Evolutionary conservation across 2,888 invertebrate genomes (phyloP).

Genomic region (Chouioia cunea): DNA sequence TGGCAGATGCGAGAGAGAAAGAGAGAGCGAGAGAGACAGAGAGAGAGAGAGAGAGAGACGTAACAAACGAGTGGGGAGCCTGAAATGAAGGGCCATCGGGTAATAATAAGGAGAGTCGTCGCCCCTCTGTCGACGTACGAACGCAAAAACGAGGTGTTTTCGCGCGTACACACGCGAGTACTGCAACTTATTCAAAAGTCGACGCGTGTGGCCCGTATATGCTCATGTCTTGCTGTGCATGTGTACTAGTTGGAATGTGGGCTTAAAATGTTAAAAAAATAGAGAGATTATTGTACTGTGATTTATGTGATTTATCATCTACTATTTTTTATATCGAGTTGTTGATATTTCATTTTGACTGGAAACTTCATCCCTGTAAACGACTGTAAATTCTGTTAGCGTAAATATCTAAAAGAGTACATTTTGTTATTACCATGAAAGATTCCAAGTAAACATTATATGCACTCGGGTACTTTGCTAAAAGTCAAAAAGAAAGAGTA

Average conservation of each 20-base stretch:
- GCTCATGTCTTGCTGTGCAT: too few relatives aligned
- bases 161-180: constrained; percentile 10
- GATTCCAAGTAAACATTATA: not conserved
- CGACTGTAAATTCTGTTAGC: too few relatives aligned
- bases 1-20: constrained; percentile 58
- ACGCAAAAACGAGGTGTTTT: not conserved
- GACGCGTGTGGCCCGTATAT: not conserved
- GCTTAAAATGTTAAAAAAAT: not conserved
- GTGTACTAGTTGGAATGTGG: not conserved
- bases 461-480: not conserved
- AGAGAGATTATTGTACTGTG: constrained; percentile 19
- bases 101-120: constrained; percentile 55
- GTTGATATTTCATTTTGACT: too few relatives aligned
- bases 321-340: too few relatives aligned
- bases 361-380: too few relatives aligned
- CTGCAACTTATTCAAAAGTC: constrained; percentile 20
- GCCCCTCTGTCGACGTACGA: not conserved
- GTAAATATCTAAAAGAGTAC: too few relatives aligned
- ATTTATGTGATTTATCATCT: constrained; percentile 3
- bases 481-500: not conserved
- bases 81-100: constrained; percentile 56
- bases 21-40: too few relatives aligned
- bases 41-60: constrained; percentile 38
- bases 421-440: too few relatives aligned
- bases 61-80: constrained; percentile 36